phyloP scores from a whole-genome alignment of 2,797 vertebrate species.

The Artibeus lituratus region DNA sequence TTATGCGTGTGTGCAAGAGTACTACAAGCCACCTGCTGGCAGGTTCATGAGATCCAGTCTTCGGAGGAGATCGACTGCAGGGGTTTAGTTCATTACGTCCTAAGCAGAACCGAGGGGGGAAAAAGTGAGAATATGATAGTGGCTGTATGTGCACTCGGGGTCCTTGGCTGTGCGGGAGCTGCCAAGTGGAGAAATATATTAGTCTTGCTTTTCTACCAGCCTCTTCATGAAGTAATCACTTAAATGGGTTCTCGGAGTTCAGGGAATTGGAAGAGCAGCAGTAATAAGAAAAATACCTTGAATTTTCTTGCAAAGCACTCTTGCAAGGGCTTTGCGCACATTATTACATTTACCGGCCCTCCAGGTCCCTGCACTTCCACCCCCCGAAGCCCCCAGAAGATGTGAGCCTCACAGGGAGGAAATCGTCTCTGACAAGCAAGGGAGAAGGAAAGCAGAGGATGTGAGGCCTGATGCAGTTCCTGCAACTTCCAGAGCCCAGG shows the following conservation, averaged over 20 bases:
- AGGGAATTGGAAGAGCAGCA: constrained; percentile 58
- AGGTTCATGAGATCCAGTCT: not conserved
- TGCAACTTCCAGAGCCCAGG: not conserved
- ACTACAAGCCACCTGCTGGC: constrained; percentile 16
- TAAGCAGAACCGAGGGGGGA: constrained; percentile 2
- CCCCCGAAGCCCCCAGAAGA: not conserved
- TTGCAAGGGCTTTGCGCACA: not conserved
- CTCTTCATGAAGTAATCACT: constrained; percentile 64
- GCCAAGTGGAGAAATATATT: constrained; percentile 56
- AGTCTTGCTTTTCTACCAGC: constrained; percentile 34
- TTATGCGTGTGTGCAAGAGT: not conserved
- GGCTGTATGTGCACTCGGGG: constrained; percentile 6
- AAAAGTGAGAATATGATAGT: not conserved
- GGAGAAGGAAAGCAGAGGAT: not conserved
- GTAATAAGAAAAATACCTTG: constrained; percentile 65
- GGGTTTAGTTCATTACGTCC: constrained; percentile 52
- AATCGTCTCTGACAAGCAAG: not conserved
- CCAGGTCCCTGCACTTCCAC: not conserved
- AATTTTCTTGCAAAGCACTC: constrained; percentile 56
- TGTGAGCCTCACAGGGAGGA: not conserved
- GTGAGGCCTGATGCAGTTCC: not conserved
- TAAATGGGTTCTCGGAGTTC: constrained; percentile 64
- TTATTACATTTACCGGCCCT: constrained; percentile 27
- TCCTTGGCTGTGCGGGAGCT: constrained; percentile 41
- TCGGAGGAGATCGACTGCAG: constrained; percentile 36